Percentiles rank a stretch among this genome's conserved stretches.
Conservation (phyloP, 2,888 invertebrate species). For the Synanthedon vespiformis region DNA sequence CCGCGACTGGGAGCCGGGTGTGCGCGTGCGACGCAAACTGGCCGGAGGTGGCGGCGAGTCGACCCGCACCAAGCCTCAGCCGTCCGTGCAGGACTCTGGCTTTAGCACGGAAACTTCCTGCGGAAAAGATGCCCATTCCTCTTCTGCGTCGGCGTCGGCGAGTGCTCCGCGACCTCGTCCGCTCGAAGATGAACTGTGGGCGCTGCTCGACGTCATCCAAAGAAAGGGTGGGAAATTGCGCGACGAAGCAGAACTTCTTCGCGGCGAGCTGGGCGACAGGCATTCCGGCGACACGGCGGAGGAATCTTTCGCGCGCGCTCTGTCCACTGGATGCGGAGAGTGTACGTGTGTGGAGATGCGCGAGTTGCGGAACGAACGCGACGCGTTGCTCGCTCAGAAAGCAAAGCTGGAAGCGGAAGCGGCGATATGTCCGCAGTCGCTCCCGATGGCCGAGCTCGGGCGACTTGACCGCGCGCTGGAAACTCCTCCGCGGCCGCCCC, state of each 20-base stretch:
- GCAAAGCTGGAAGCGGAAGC: constrained; percentile 84
- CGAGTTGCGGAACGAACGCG: constrained; percentile 78
- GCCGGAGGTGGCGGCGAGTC: constrained; percentile 52
- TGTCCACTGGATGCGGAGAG: constrained; percentile 25
- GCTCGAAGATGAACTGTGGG: constrained; percentile 85
- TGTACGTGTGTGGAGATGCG: constrained; percentile 60
- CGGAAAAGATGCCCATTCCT: constrained; percentile 83
- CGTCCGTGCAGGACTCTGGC: constrained; percentile 83
- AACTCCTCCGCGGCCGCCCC: constrained; percentile 73
- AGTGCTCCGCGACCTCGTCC: constrained; percentile 71
- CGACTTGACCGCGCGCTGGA: constrained; percentile 78
- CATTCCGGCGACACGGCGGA: constrained; percentile 70
- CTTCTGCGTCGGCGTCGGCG: constrained; percentile 69
- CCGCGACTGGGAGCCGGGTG: constrained; percentile 86
- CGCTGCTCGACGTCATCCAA: constrained; percentile 87
- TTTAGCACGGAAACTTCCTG: constrained; percentile 91
- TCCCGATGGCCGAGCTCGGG: constrained; percentile 68
- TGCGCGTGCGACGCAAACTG: constrained; percentile 77
- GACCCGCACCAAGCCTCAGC: constrained; percentile 72
- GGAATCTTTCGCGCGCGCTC: constrained; percentile 72
- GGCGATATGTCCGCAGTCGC: constrained; percentile 66
- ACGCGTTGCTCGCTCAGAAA: constrained; percentile 78
- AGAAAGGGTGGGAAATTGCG: constrained; percentile 77
- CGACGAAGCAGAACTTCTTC: constrained; percentile 77
- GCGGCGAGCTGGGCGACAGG: constrained; percentile 55